These are phyloP conservation scores for Atethmia centrago DNA, from an alignment of 2,888 invertebrate genomes.

Conservation along the genomic window DNA sequence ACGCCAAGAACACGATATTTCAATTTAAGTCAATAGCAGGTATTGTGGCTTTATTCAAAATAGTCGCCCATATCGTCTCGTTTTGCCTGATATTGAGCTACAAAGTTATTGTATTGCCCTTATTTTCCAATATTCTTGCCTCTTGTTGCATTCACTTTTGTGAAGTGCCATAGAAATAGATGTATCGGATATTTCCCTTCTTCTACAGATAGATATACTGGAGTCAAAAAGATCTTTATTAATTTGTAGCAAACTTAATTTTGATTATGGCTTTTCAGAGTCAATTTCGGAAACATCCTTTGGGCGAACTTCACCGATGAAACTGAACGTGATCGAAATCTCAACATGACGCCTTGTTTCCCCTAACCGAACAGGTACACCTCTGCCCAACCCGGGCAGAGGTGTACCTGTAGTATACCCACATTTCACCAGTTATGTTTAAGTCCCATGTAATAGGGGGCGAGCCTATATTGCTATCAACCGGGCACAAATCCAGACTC, in stretches of 20 bases:
- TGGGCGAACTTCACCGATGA: too few relatives aligned
- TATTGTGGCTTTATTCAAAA: slow-evolving; percentile 22
- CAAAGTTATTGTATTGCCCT: slow-evolving; percentile 25
- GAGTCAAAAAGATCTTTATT: neutral
- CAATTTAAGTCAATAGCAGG: slow-evolving; percentile 28
- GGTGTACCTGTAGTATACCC: too few relatives aligned
- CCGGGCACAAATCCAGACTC: too few relatives aligned
- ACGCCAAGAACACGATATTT: slow-evolving; percentile 16
- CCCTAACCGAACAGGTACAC: too few relatives aligned
- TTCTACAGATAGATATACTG: neutral
- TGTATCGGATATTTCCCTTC: slow-evolving; percentile 14
- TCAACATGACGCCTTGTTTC: too few relatives aligned
- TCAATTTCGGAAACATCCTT: neutral
- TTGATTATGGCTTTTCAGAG: neutral
- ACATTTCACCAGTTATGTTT: too few relatives aligned
- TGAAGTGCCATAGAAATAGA: neutral
- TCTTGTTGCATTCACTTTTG: slow-evolving; percentile 9
- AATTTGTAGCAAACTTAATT: neutral
- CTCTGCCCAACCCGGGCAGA: too few relatives aligned
- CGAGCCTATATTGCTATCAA: too few relatives aligned
- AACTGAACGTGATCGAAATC: too few relatives aligned
- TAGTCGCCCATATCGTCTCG: slow-evolving; percentile 2
- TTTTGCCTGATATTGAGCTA: slow-evolving; percentile 13
- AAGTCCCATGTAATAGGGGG: too few relatives aligned
- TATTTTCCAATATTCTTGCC: slow-evolving; percentile 46